Percentiles rank a stretch among this genome's conserved stretches.
phyloP scores from a whole-genome alignment of 2,888 invertebrate genomes.

The Muschampia staudingeri region DNA sequence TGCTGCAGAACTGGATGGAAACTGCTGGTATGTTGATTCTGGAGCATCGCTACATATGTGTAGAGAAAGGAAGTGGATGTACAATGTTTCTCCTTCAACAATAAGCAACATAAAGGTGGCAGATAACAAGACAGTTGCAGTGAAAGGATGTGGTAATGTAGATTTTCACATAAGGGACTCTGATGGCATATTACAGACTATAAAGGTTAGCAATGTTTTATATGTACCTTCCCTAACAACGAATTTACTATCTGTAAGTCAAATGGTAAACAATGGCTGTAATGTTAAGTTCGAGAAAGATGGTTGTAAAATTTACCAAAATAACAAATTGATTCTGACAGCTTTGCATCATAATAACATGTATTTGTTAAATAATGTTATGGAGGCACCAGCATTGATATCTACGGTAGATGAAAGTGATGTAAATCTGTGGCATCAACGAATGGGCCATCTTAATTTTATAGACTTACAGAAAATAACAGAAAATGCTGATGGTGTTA shows the following conservation, averaged over 20 bases:
- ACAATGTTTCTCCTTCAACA: not conserved
- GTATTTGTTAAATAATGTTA: not conserved
- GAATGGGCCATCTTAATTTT: slow-evolving; percentile 8
- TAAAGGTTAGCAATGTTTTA: too few species aligned
- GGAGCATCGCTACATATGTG: slow-evolving; percentile 1
- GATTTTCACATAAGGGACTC: too few species aligned
- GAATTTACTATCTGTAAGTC: too few species aligned
- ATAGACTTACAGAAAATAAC: not conserved
- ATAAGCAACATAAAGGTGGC: not conserved
- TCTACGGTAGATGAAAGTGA: not conserved
- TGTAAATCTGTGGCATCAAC: not conserved
- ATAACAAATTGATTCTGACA: not conserved
- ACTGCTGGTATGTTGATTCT: slow-evolving; percentile 9
- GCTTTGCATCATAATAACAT: not conserved
- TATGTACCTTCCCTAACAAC: too few species aligned
- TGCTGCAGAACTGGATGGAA: too few species aligned
- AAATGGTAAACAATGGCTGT: not conserved
- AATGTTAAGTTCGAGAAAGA: not conserved
- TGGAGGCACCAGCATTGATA: too few species aligned
- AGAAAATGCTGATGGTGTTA: not conserved
- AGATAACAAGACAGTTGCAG: not conserved
- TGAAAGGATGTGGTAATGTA: too few species aligned
- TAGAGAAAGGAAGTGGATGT: slow-evolving; percentile 5
- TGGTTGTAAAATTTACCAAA: not conserved
- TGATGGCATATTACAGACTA: too few species aligned